Conservation (phyloP, 1,140 invertebrate species). For the Drosophila ananassae region DNA sequence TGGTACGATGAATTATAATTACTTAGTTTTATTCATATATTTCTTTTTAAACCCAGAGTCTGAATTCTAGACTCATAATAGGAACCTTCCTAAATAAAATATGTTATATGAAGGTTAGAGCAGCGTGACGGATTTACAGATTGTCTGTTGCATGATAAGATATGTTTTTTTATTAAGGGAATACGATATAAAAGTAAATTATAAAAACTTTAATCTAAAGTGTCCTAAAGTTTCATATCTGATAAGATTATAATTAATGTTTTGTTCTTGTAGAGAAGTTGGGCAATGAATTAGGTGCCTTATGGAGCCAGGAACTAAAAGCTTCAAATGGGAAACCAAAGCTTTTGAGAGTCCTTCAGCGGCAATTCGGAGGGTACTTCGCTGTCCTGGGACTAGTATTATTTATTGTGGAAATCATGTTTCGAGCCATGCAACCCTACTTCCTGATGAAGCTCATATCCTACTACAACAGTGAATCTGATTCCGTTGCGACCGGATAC, state of each 20-base stretch:
- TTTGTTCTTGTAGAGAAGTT: constrained; percentile 59
- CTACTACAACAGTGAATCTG: constrained; percentile 85
- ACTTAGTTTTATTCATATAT: neutral
- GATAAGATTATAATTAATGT: constrained; percentile 1
- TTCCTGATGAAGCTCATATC: constrained; percentile 89
- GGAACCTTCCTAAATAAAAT: neutral
- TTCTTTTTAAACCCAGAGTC: too few relatives aligned
- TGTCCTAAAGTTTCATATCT: constrained; percentile 31
- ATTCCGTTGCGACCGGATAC: constrained; percentile 86
- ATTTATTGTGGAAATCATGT: constrained; percentile 66
- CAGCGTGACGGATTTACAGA: too few relatives aligned
- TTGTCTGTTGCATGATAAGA: too few relatives aligned
- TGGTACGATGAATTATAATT: constrained; percentile 37
- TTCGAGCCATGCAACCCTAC: constrained; percentile 88
- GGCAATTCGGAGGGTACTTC: constrained; percentile 71
- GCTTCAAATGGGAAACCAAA: constrained; percentile 68
- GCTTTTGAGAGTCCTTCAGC: constrained; percentile 52
- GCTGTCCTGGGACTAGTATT: constrained; percentile 65
- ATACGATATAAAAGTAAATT: too few relatives aligned
- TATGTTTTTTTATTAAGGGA: too few relatives aligned
- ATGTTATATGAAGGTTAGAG: too few relatives aligned
- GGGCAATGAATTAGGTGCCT: constrained; percentile 61
- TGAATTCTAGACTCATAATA: too few relatives aligned
- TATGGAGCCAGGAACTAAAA: constrained; percentile 66
- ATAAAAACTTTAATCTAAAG: neutral